Evolutionary conservation across 2,797 vertebrate species (phyloP).

Genomic region (Acipenser transmontanus): DNA sequence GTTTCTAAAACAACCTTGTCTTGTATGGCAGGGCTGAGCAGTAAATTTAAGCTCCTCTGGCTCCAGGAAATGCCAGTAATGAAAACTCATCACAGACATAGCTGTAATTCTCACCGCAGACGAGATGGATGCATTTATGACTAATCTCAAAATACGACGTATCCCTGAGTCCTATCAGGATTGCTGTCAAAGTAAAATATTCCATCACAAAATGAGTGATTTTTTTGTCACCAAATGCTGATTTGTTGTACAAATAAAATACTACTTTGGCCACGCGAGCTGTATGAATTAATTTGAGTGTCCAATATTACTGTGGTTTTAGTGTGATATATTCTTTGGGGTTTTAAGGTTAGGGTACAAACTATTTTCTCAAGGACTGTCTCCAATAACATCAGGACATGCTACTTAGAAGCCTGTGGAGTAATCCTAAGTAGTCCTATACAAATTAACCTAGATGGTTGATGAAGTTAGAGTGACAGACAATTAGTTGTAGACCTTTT

Average conservation of each 20-base stretch:
- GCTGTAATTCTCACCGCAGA: slow-evolving; percentile 55
- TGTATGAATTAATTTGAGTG: slow-evolving; percentile 26
- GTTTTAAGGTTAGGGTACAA: background rate
- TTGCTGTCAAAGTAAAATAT: slow-evolving; percentile 54
- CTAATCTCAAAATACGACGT: slow-evolving; percentile 49
- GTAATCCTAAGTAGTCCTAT: background rate
- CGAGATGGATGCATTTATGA: slow-evolving; percentile 43
- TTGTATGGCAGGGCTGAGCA: slow-evolving; percentile 45
- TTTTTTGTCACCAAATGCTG: slow-evolving; percentile 24
- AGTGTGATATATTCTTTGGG: background rate
- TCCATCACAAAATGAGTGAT: slow-evolving; percentile 39
- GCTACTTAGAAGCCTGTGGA: background rate
- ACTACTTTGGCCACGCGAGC: slow-evolving; percentile 32
- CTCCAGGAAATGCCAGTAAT: slow-evolving; percentile 56
- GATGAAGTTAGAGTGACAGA: too few relatives aligned
- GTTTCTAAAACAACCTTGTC: slow-evolving; percentile 59
- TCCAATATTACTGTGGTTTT: slow-evolving; percentile 1
- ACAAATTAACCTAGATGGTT: background rate
- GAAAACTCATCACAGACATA: slow-evolving; percentile 61
- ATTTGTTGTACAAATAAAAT: slow-evolving; percentile 38
- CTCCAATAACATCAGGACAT: background rate
- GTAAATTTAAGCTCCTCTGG: slow-evolving; percentile 55
- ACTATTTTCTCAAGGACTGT: background rate
- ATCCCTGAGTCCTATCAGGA: slow-evolving; percentile 47
- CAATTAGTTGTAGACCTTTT: too few relatives aligned